Evolutionary conservation across 2,797 vertebrate genomes (phyloP), one percentile per base, ranked within the genome.

Genomic region (Spea hammondii): DNA sequence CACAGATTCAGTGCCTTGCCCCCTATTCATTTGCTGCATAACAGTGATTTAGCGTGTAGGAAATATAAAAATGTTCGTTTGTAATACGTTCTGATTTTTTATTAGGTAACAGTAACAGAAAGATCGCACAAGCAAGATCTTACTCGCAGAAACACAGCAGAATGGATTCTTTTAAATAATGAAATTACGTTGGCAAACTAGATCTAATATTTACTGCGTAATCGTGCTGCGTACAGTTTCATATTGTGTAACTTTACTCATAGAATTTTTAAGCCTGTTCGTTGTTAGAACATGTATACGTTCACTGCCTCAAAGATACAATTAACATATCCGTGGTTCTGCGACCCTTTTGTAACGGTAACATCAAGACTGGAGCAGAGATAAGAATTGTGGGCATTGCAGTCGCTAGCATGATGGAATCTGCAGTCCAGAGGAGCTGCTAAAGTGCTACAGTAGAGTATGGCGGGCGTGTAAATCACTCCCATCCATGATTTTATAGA

Each of bases 51-150:
- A 17, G 17, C n/a, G 44, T 72, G 60, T 54, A 53, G 53, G 8
- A 69, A 48, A 65, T 44, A 14, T 50, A 72, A n/a, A 51, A 51
- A 14, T 49, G 32, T 60, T 12, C 46, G 54, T 51, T 45, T 12
- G 45, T 49, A 49, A 68, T 68, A 49, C 32, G 45, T 68, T 59
- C 12, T 46, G 6, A 66, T 17, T 66, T 57, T 73, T 78, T 72
- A 11, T 67, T 50, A 12, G 53, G 60, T 65, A 59, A 54, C 67
- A 57, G 51, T 79, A 51, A 68, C n/a, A 14, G 46, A 17, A 65
- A 47, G 6, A 50, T 8, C 32, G 44, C 65, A 46, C 73, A 8
- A 44, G 51, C 69, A 65, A 65, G 60, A 72, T 49, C 59, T 78
- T 32, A 46, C 59, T 65, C 44, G 60, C 7, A 59, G 48, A 13